These are phyloP conservation scores for Saccostrea glomerata DNA, from an alignment of 1,140 invertebrate species.

Conservation along the genomic window DNA sequence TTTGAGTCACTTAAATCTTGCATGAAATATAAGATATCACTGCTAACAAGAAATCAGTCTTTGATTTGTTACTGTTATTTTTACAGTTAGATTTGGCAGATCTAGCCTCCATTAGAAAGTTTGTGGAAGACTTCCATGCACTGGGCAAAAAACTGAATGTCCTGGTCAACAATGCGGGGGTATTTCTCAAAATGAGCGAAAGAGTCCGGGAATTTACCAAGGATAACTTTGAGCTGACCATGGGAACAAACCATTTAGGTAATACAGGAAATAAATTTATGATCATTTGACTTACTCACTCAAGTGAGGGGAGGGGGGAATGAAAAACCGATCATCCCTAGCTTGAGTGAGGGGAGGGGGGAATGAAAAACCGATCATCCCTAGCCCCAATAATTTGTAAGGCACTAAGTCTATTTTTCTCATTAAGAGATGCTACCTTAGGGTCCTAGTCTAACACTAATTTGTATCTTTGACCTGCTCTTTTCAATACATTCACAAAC, in stretches of 20 bases:
- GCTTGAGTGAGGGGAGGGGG: neutral
- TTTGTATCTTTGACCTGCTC: too few species aligned
- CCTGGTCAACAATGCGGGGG: conserved; percentile 74
- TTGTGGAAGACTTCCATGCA: conserved; percentile 77
- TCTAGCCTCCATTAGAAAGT: conserved; percentile 67
- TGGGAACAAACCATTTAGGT: conserved; percentile 73
- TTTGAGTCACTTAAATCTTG: too few species aligned
- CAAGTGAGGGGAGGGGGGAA: neutral
- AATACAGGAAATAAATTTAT: neutral
- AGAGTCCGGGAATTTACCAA: conserved; percentile 61
- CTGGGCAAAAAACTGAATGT: conserved; percentile 87
- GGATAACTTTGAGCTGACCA: conserved; percentile 72
- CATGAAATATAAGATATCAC: too few species aligned
- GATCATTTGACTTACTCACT: neutral
- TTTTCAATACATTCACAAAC: too few species aligned
- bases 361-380: neutral
- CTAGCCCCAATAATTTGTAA: too few species aligned
- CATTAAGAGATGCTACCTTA: too few species aligned
- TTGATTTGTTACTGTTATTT: neutral
- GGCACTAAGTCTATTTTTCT: too few species aligned
- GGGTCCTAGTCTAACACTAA: too few species aligned
- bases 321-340: neutral
- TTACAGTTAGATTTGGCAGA: conserved; percentile 69
- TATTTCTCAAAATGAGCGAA: conserved; percentile 53
- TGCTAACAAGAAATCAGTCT: too few species aligned